Evolutionary conservation across 2,888 invertebrate species (phyloP), one percentile per base, ranked within the genome.

Genomic region (Parasteatoda lunata): DNA sequence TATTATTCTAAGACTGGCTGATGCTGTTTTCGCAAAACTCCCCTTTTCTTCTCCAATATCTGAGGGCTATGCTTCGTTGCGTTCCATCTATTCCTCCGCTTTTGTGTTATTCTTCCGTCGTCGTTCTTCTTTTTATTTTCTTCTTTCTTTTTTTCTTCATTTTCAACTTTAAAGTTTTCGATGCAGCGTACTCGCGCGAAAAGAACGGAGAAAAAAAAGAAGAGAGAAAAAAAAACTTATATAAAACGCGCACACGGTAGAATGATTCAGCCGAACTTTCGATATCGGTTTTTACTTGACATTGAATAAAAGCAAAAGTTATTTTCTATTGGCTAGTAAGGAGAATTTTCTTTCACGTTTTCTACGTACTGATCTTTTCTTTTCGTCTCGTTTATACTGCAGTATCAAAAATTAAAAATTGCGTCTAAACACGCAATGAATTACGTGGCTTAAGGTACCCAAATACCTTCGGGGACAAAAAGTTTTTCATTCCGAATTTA

Each of bases 11-110:
- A 51, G 65, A 59, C 65, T 71, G 71, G 11, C 65, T 52, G 48
- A 49, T 8, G 71, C 71, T 66, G 49, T 81, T 77, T 77, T 65
- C 76, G 48, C 49, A n/a, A 64, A 64, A 48, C 54, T 75, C 48
- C 45, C 76, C 76, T 82, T 75, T 76, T 70, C 49, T 77, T 72
- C 66, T 69, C n/a, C 77, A 69, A 84, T 82, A 84, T 84, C 71
- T 72, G 82, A 77, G 47, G 76, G 52, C 72, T 11, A 84, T 52
- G 83, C 83, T 84, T 77, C 83, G 83, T 77, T 84, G 83, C 77
- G 64, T 80, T 72, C 30, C 30, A 30, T 30, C 72, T 72, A 15
- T 72, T 30, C 15, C 30, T n/a, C 71, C 59, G 11, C 59, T n/a
- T 48, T 48, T 30, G 45, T 45, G 69, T 47, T n/a, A 45, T 69